Base-by-base conservation (phyloP, 1,140 invertebrate species). In the Polypedilum pembai region DNA sequence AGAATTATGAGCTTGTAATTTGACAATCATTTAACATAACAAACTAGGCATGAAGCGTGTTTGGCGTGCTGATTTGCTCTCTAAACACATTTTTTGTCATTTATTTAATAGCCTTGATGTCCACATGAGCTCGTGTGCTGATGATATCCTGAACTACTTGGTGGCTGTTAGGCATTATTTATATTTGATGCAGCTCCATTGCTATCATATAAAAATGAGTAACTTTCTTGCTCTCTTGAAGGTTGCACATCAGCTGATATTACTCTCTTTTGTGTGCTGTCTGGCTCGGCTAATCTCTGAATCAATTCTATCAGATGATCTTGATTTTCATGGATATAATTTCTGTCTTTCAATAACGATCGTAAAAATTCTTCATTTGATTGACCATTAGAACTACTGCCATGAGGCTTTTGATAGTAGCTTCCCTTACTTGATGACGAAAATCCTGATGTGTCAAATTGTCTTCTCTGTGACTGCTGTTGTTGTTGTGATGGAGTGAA, bases 1-100 rank as follows among this genome's bases (percentile, higher is more conserved):
- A 69, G 65, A 69, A 20, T 69, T 69, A 69, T 69, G 65, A 69
- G 65, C 65, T 69, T 69, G 65, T 69, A 69, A 69, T 69, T 69
- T 69, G 65, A 69, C 65, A 69, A 69, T 69, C 65, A 21, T 69
- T 69, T 69, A 69, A 69, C 65, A 69, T 69, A 69, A 69, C 8
- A 69, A 69, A 8, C 65, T 69, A 69, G 15, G 17, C 65, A 69
- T 69, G 65, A 20, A 21, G 17, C 20, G 20, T 69, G 17, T 18
- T 8, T 69, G 17, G n/a, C 65, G 20, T 69, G 65, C 18, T 69
- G 65, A 69, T 56, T 56, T 56, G 45, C 45, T 56, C 45, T 56
- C 45, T 12, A 10, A 69, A 66, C 10, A n/a, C 18, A n/a, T 66
- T 8, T 18, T 17, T 20, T 66, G 7, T 66, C 17, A 10, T 18